These are phyloP conservation scores for Pontoporia blainvillei DNA, from an alignment of 2,113 vertebrate genomes.

Conservation along the genomic window DNA sequence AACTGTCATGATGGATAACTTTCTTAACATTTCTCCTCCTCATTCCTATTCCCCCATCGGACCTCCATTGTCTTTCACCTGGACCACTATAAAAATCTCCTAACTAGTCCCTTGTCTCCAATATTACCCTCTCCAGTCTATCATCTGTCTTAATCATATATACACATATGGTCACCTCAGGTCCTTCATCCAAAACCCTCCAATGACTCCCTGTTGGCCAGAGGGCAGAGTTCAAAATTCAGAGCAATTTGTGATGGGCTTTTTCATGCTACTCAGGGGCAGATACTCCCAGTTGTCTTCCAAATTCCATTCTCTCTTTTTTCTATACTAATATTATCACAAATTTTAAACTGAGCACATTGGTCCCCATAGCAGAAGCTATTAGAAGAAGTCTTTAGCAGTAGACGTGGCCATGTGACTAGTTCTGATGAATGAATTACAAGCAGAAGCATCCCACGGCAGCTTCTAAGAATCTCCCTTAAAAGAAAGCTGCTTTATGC, in stretches of 20 bases:
- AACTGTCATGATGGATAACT: background rate
- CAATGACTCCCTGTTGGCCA: background rate
- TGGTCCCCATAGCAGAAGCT: background rate
- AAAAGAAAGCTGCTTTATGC: background rate
- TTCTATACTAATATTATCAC: background rate
- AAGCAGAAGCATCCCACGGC: background rate
- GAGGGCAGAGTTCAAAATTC: background rate
- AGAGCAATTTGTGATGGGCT: background rate
- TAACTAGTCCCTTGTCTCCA: background rate
- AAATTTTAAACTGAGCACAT: background rate
- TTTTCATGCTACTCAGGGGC: background rate
- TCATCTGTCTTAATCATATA: background rate
- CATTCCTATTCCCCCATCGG: background rate
- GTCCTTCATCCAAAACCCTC: background rate
- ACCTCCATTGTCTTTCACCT: background rate
- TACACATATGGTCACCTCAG: background rate
- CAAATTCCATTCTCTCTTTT: background rate
- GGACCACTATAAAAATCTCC: background rate
- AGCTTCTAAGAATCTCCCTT: background rate
- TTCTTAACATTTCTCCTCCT: background rate
- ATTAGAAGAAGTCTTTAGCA: background rate
- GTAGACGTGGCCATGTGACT: background rate
- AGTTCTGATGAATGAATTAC: background rate
- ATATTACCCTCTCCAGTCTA: background rate
- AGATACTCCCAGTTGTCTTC: background rate